These are phyloP conservation scores for Ethmia dodecea DNA, from an alignment of 2,888 invertebrate genomes.

Conservation along the genomic window DNA sequence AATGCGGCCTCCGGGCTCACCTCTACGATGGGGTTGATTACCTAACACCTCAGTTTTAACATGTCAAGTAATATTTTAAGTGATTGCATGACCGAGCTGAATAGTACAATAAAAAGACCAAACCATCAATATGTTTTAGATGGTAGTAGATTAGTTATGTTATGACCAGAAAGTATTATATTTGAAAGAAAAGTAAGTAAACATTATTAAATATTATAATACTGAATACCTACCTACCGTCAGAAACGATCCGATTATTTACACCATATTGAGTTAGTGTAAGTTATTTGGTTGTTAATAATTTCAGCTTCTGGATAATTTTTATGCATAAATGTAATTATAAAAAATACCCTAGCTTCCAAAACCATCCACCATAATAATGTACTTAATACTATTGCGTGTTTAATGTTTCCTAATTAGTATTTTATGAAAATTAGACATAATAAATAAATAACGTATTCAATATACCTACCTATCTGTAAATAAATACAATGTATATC, in stretches of 20 bases:
- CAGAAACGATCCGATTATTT: too few relatives aligned
- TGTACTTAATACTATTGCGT: background rate
- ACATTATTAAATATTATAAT: slow-evolving; percentile 14
- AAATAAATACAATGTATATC: slow-evolving; percentile 64
- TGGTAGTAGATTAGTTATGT: slow-evolving; percentile 19
- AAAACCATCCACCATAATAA: background rate
- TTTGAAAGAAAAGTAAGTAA: slow-evolving; percentile 18
- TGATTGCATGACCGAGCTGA: too few relatives aligned
- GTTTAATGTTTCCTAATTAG: background rate
- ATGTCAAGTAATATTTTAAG: too few relatives aligned
- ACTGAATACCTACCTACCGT: background rate
- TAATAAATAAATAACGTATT: slow-evolving; percentile 34
- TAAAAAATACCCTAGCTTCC: background rate
- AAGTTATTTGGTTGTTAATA: too few relatives aligned
- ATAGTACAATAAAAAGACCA: slow-evolving; percentile 67
- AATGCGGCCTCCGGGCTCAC: slow-evolving; percentile 66
- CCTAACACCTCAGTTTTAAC: too few relatives aligned
- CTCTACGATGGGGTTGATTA: slow-evolving; percentile 66
- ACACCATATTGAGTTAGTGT: too few relatives aligned
- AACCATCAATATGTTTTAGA: slow-evolving; percentile 18
- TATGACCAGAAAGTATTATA: slow-evolving; percentile 38
- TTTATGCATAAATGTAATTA: background rate
- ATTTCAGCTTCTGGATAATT: too few relatives aligned
- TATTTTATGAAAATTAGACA: slow-evolving; percentile 38
- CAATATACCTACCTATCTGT: slow-evolving; percentile 36